A percentile compares a stretch with the other conserved stretches of the same genome.
Evolutionary conservation across 1,140 invertebrate genomes (phyloP).

Genomic region (Adelges cooleyi): DNA sequence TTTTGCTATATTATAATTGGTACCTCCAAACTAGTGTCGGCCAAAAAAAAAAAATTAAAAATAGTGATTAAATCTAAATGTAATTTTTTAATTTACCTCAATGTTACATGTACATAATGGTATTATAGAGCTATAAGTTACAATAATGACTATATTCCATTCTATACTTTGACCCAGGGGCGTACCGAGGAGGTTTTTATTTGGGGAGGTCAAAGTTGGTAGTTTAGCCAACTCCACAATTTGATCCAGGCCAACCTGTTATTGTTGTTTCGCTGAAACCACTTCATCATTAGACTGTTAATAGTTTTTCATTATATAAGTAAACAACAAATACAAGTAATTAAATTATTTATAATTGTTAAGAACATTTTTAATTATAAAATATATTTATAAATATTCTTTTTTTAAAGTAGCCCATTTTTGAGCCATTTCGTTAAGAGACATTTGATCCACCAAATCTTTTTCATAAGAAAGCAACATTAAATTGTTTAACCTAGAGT

Average conservation of each 20-base stretch:
- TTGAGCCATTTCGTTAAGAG: not conserved
- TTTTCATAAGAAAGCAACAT: not conserved
- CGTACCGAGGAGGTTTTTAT: no score
- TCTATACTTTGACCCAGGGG: no score
- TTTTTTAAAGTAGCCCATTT: not conserved
- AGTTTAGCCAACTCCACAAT: no score
- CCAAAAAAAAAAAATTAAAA: no score
- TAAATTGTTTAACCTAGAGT: not conserved
- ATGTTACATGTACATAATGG: no score
- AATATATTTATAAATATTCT: not conserved
- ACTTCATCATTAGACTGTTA: not conserved
- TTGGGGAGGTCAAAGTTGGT: no score
- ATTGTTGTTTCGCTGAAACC: not conserved
- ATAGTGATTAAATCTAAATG: no score
- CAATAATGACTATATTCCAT: no score
- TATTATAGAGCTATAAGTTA: no score
- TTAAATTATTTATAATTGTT: not conserved
- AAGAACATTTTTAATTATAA: not conserved
- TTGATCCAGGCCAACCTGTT: not conserved
- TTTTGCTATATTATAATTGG: no score
- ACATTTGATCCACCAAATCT: not conserved
- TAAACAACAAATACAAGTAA: not conserved
- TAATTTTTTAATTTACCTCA: no score
- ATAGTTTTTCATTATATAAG: not conserved
- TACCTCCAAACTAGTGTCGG: no score